These are phyloP conservation scores for Eristalinus sepulchralis DNA, from an alignment of 2,888 invertebrate genomes.

Conservation along the genomic window DNA sequence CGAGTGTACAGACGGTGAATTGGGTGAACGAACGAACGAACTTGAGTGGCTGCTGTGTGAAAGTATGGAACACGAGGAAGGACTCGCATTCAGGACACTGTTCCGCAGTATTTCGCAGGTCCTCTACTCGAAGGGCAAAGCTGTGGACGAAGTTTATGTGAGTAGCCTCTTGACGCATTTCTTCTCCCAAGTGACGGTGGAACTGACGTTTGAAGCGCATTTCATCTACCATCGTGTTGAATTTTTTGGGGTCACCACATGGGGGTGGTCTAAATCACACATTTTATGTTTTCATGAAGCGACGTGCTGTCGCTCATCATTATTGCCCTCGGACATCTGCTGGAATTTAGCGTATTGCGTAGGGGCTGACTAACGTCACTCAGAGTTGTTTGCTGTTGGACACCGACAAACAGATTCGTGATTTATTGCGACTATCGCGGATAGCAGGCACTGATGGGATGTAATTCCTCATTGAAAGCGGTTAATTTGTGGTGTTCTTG, in stretches of 20 bases:
- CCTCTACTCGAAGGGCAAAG: conserved; percentile 73
- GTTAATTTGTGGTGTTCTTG: background rate
- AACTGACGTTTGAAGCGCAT: background rate
- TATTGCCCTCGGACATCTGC: background rate
- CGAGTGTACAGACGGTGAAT: conserved; percentile 8
- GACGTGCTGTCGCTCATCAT: background rate
- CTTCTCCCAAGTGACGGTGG: background rate
- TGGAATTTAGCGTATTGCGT: background rate
- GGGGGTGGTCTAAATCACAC: background rate
- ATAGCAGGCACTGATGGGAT: background rate
- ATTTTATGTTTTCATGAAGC: background rate
- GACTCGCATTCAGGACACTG: conserved; percentile 74
- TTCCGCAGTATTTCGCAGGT: conserved; percentile 78
- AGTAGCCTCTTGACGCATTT: background rate
- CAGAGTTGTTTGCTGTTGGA: background rate
- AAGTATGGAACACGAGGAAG: conserved; percentile 31
- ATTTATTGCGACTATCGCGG: background rate
- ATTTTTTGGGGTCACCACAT: background rate
- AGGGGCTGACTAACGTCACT: background rate
- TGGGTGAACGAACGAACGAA: background rate
- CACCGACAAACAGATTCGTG: background rate
- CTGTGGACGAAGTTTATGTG: conserved; percentile 32
- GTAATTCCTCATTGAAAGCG: background rate
- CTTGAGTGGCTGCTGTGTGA: background rate
- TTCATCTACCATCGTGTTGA: background rate